Evolutionary conservation across 2,888 invertebrate genomes (phyloP).

Genomic region (Pogonocherus hispidulus): DNA sequence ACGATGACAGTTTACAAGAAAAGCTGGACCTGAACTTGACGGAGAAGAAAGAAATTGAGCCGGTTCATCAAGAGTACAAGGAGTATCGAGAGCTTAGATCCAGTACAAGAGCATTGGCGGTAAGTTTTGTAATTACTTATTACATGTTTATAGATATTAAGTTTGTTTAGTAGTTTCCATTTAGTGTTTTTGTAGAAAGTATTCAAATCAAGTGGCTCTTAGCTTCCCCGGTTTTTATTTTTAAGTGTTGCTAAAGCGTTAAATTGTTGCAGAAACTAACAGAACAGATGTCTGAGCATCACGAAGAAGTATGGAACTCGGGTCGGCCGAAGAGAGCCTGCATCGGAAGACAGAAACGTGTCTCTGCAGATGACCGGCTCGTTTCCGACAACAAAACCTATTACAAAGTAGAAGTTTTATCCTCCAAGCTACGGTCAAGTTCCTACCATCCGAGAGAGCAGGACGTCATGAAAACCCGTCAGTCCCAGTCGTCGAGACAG

Average conservation of each 20-base stretch:
- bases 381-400: conserved; percentile 72
- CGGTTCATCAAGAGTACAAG: conserved; percentile 47
- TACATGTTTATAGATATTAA: neutral
- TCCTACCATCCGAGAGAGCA: conserved; percentile 62
- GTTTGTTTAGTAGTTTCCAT: no score
- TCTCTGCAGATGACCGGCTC: conserved; percentile 71
- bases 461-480: conserved; percentile 40
- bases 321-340: conserved; percentile 64
- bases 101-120: conserved; percentile 59
- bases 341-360: conserved; percentile 59
- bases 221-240: no score
- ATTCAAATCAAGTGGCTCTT: no score
- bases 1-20: conserved; percentile 63
- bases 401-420: conserved; percentile 81
- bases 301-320: conserved; percentile 63
- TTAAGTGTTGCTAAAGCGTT: neutral
- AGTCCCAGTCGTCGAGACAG: conserved; percentile 45
- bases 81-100: conserved; percentile 62
- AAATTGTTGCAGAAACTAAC: conserved; percentile 54
- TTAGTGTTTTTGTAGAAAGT: no score
- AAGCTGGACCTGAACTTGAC: conserved; percentile 56
- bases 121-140: conserved; percentile 50
- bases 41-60: conserved; percentile 33
- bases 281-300: conserved; percentile 39
- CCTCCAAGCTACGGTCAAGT: conserved; percentile 76